Conservation (phyloP, 2,888 invertebrate genomes). For the Asteroscopus sphinx region DNA sequence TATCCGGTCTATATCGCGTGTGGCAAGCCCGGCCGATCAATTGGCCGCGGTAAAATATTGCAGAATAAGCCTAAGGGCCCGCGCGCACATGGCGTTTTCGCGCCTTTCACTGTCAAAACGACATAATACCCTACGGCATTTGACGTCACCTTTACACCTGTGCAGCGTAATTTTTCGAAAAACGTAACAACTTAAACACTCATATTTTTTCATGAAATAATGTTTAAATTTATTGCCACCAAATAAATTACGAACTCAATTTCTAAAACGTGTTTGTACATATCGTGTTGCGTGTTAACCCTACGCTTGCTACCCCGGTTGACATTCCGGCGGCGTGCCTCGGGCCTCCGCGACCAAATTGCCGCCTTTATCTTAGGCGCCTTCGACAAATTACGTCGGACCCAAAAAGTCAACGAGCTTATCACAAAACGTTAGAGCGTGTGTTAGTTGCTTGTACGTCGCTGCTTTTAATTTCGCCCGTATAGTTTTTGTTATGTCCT, state of each 20-base stretch:
- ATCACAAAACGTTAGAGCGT: conserved; percentile 83
- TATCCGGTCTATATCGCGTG: conserved; percentile 42
- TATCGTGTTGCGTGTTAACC: conserved; percentile 67
- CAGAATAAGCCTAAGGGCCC: conserved; percentile 34
- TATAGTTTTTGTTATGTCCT: conserved; percentile 84
- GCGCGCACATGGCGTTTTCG: conserved; percentile 48
- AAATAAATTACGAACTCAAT: conserved; percentile 50
- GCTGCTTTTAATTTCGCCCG: conserved; percentile 87
- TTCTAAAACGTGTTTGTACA: conserved; percentile 49
- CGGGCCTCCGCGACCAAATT: conserved; percentile 72
- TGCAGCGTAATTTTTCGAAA: conserved; percentile 16
- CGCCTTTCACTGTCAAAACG: conserved; percentile 45
- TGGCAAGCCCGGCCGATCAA: conserved; percentile 21
- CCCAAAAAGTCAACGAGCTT: conserved; percentile 83
- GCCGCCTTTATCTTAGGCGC: conserved; percentile 87
- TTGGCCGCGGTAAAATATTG: conserved; percentile 46
- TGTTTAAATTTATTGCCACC: conserved; percentile 47
- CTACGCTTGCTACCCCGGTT: conserved; percentile 63
- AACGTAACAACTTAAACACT: conserved; percentile 21
- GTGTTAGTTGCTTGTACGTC: conserved; percentile 85
- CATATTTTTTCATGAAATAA: conserved; percentile 29
- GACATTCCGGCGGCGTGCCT: conserved; percentile 81
- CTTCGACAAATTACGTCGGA: conserved; percentile 88
- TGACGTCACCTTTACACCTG: conserved; percentile 32
- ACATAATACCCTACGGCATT: conserved; percentile 47